Evolutionary conservation across 92 coral and sea anemone genomes (phyloP), one percentile per base, ranked within the genome.

Genomic region (Phenganax marumi): DNA sequence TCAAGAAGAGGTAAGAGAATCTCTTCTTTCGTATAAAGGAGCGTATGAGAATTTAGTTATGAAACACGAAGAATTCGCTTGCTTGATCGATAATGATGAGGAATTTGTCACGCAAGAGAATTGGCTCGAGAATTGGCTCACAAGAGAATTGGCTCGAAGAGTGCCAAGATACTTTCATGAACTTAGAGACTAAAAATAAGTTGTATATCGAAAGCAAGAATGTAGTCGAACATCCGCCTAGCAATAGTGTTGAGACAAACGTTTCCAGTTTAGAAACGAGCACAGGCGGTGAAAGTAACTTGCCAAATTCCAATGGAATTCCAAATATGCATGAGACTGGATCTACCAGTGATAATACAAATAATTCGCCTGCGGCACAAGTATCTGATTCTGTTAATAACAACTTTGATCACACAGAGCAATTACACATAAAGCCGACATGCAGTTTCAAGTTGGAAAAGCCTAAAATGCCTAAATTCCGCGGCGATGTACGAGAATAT

Each of bases 401-500:
- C 10, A 9, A 14, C 17, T 3, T 24, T 13, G 21, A 62, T 9
- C 68, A 62, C 68, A 24, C 68, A 62, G 22, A 62, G 17, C 21
- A 62, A 33, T 33, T 33, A 33, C 43, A 33, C 43, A 33, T 33
- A 33, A 33, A 33, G 43, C 43, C 43, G 43, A 33, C 79, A 12
- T 88, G 88, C 48, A 65, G 68, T 18, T 85, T 89, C 33, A 81
- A 76, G 43, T 12, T 85, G 8, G 87, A 89, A 85, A 89, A 85
- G 55, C 89, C 89, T 9, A 89, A 85, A 55, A 10, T 89, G 71
- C 89, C 91, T 6, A 89, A 76, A 58, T 86, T 89, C 54, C 39
- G 68, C 0, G 92, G 89, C 50, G 92, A 86, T 60, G 90, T 86
- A 4, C 80, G 92, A 50, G 89, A 88, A 62, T 88, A 77, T 73